Evolutionary conservation across 2,797 vertebrate genomes (phyloP).

Genomic region (Sebastes elongatus): DNA sequence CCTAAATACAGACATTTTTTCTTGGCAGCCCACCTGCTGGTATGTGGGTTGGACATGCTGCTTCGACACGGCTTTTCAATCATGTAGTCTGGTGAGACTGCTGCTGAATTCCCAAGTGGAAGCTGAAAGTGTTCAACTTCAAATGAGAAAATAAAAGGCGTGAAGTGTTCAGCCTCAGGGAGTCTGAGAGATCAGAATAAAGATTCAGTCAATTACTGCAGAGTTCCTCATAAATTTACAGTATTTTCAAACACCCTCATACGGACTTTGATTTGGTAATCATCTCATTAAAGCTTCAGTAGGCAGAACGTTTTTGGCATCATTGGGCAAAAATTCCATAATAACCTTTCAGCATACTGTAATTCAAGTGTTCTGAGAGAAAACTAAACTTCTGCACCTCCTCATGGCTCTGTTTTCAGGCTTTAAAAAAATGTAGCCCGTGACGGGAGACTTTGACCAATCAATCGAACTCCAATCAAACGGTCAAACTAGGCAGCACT

Average conservation of each 20-base stretch:
- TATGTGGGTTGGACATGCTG: neutral
- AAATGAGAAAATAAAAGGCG: neutral
- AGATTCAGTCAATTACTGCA: neutral
- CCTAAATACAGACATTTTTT: slow-evolving; percentile 18
- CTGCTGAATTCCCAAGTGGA: neutral
- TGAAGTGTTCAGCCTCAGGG: neutral
- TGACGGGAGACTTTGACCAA: too few relatives aligned
- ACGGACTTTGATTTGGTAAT: neutral
- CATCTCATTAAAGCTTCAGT: neutral
- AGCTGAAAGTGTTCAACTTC: neutral
- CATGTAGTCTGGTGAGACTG: neutral
- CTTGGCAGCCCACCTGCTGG: slow-evolving; percentile 1
- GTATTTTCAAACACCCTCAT: neutral
- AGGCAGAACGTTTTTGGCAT: too few relatives aligned
- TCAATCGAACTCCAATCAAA: too few relatives aligned
- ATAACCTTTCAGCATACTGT: too few relatives aligned
- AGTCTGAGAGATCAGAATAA: neutral
- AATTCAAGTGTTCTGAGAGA: too few relatives aligned
- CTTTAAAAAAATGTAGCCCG: too few relatives aligned
- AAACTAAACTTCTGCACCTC: too few relatives aligned
- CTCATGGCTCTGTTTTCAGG: too few relatives aligned
- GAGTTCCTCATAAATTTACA: neutral
- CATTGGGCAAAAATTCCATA: too few relatives aligned
- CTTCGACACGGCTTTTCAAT: neutral
- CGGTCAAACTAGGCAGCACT: too few relatives aligned